Evolutionary conservation across 2,888 invertebrate species (phyloP), one percentile per base, ranked within the genome.

Genomic region (Hydrotaea cyrtoneurina): DNA sequence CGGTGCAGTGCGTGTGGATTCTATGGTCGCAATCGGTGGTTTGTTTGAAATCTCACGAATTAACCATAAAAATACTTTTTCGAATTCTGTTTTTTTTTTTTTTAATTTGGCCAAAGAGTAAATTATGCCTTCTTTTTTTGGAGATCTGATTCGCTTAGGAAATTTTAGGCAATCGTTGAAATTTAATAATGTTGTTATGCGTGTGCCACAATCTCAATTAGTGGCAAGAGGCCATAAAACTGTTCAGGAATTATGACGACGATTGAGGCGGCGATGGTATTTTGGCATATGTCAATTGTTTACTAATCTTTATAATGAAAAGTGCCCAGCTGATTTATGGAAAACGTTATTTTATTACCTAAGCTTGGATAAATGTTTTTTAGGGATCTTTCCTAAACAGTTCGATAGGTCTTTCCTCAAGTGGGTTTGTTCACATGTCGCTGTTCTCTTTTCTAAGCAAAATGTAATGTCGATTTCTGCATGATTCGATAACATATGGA

Each of bases 1-100:
- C 75, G 55, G 31, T n/a, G n/a, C 31, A 7, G 31, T 31, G 31
- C 31, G 31, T 31, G 31, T 31, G 76, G 50, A 11, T 53, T 64
- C 55, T 77, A 77, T 64, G 19, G 26, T 62, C 43, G 21, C 78
- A 84, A 85, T 85, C 84, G 78, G 87, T 85, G 85, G 87, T 89
- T 89, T 90, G 78, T 87, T 83, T 87, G 86, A 87, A 89, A 90
- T 87, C 90, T 89, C 90, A 90, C 90, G 91, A 90, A 90, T 87
- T 87, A 86, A 90, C 87, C 88, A 90, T 90, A 91, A 90, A 90
- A 88, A 88, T 89, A 75, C 43, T 73, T 85, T 81, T 82, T 77
- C 69, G 46, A n/a, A n/a, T n/a, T n/a, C 64, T 19, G 71, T 64
- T 19, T 57, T 75, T 72, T 19, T 57, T 79, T 4, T 23, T 69